Evolutionary conservation across 2,113 vertebrate genomes (phyloP), one percentile per base, ranked within the genome.

Genomic region (Anolis carolinensis): DNA sequence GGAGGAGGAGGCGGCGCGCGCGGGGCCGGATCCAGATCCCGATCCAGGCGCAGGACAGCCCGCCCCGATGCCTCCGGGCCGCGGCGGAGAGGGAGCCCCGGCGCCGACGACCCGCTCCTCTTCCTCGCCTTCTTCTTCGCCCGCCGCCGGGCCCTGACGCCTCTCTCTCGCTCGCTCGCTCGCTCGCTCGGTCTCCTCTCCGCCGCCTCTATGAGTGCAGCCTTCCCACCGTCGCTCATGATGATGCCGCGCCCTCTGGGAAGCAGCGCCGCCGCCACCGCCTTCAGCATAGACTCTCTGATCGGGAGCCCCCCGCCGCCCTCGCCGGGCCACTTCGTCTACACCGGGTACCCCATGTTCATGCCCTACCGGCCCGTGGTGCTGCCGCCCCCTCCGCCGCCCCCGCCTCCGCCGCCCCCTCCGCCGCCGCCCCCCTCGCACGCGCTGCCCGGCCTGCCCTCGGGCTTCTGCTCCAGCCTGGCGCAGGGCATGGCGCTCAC

Each of bases 201-300:
- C 62, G 85, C 89, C 93, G 95, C 97, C 93, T 97, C 97, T 95
- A 97, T 98, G 98, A 98, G 97, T 96, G 98, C 97, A 92, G 97
- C 97, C 84, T 97, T 97, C 94, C 96, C 94, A 91, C 94, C 97
- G 83, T 96, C 98, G 94, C 97, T 98, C 96, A 97, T 96, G 97
- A 98, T 98, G 98, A 98, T 99, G 98, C 98, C 98, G 98, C 98
- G 98, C 95, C 98, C 98, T 89, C 94, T 98, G 96, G 98, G 98
- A 96, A 98, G 97, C 94, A 97, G 97, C 95, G 97, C 97, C 91
- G 50, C 50, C 50, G 50, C 50, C 50, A 11, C 50, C 50, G 98
- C 98, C 94, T 99, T 99, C 96, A 98, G 98, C 96, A 98, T 99
- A 84, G 98, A 99, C 97, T 98, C 98, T 62, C 97, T 98, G 90